These are phyloP conservation scores for Hemicrepidius hirtus DNA, from an alignment of 2,888 invertebrate genomes.

Conservation along the genomic window DNA sequence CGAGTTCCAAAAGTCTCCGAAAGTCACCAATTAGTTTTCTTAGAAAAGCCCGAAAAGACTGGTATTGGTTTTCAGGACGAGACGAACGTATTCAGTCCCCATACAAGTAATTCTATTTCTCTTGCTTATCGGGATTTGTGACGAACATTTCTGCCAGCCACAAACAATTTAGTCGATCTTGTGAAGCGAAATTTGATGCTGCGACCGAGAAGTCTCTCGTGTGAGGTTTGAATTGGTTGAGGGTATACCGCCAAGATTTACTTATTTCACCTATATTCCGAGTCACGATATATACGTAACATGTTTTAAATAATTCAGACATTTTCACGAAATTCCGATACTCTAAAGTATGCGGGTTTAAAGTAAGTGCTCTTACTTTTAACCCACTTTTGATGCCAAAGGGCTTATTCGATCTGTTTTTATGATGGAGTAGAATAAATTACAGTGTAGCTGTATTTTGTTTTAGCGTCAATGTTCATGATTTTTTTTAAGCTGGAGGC, in stretches of 20 bases:
- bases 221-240: constrained; percentile 6
- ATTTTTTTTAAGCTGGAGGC: not conserved
- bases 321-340: not conserved
- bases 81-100: constrained; percentile 14
- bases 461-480: not conserved
- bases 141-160: constrained; percentile 43
- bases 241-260: constrained; percentile 6
- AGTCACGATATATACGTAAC: not conserved
- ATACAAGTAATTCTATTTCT: constrained; percentile 39
- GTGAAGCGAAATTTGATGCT: constrained; percentile 41
- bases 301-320: constrained; percentile 4
- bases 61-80: not conserved
- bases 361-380: no score
- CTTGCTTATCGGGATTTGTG: constrained; percentile 40
- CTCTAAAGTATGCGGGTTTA: not conserved
- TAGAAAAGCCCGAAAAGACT: not conserved
- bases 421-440: not conserved
- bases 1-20: not conserved
- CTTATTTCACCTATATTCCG: constrained; percentile 3
- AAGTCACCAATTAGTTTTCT: constrained; percentile 6
- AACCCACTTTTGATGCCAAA: no score
- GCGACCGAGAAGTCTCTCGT: constrained; percentile 19
- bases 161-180: constrained; percentile 41
- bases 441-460: not conserved
- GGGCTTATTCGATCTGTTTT: no score